These are phyloP conservation scores for Heliconius ismenius DNA, from an alignment of 2,888 invertebrate genomes.

Conservation along the genomic window DNA sequence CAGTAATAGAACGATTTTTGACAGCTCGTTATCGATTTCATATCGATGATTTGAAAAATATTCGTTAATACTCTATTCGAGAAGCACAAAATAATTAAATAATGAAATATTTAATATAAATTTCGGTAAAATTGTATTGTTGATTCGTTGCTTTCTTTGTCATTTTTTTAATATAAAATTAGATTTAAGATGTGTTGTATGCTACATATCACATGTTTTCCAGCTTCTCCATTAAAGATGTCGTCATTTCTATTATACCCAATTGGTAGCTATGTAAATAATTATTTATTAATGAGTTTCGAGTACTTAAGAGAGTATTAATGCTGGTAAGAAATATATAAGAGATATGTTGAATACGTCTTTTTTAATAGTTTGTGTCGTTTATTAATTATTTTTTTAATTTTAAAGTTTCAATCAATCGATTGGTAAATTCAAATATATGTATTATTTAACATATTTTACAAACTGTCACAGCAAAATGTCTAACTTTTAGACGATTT, in stretches of 20 bases:
- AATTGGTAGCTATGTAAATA: conserved; percentile 18
- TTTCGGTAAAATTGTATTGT: too few species aligned
- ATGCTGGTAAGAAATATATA: conserved; percentile 3
- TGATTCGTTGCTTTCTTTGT: neutral
- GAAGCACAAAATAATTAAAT: neutral
- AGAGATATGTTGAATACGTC: conserved; percentile 5
- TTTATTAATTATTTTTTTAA: neutral
- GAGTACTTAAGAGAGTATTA: conserved; percentile 26
- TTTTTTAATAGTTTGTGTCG: neutral
- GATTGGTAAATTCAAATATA: neutral
- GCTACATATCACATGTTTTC: conserved; percentile 32
- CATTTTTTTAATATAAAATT: conserved; percentile 8
- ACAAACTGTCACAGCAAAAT: neutral
- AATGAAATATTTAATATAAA: too few species aligned
- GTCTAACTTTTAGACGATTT: neutral
- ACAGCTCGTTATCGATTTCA: neutral
- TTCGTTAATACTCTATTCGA: neutral
- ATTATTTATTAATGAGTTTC: conserved; percentile 21
- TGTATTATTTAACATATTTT: neutral
- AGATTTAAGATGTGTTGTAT: conserved; percentile 31
- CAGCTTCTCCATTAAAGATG: conserved; percentile 17
- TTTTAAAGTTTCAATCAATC: neutral
- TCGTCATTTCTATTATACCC: neutral
- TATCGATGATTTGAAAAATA: neutral
- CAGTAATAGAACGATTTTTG: neutral